Conservation (phyloP, 2,888 invertebrate species). For the Leucophenga maculata region DNA sequence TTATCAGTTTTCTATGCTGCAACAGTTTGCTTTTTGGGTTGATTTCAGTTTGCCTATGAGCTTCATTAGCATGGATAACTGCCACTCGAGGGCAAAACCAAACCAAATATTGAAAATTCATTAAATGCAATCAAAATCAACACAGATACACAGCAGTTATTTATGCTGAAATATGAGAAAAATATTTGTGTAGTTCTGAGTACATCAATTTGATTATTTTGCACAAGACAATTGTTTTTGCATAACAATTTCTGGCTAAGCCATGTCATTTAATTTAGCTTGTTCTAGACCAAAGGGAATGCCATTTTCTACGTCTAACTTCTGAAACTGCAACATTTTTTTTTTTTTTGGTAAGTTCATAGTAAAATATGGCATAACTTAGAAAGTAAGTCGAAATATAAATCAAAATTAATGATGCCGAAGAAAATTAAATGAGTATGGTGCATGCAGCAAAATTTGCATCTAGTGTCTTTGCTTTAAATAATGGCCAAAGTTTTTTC, state of each 20-base stretch:
- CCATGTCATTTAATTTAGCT: neutral
- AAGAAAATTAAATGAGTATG: neutral
- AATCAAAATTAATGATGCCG: neutral
- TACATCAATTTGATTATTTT: neutral
- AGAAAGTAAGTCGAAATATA: neutral
- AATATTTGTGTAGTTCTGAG: neutral
- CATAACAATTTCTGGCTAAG: neutral
- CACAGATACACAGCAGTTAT: neutral
- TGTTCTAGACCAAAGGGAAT: neutral
- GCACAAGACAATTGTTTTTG: neutral
- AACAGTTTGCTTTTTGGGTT: too few species aligned
- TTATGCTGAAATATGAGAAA: neutral
- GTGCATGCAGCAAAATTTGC: conserved; percentile 49
- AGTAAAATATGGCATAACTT: too few species aligned
- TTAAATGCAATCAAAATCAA: neutral
- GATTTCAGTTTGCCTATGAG: neutral
- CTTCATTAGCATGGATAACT: neutral
- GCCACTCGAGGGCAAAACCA: neutral
- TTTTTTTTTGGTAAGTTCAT: too few species aligned
- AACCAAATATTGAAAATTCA: neutral
- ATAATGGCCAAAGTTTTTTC: conserved; percentile 57
- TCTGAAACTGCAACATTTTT: too few species aligned
- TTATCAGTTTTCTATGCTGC: neutral
- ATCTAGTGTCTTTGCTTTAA: conserved; percentile 44
- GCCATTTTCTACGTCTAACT: too few species aligned